Evolutionary conservation across 2,888 invertebrate genomes (phyloP), one percentile per base, ranked within the genome.

Genomic region (Girardia tigrina): DNA sequence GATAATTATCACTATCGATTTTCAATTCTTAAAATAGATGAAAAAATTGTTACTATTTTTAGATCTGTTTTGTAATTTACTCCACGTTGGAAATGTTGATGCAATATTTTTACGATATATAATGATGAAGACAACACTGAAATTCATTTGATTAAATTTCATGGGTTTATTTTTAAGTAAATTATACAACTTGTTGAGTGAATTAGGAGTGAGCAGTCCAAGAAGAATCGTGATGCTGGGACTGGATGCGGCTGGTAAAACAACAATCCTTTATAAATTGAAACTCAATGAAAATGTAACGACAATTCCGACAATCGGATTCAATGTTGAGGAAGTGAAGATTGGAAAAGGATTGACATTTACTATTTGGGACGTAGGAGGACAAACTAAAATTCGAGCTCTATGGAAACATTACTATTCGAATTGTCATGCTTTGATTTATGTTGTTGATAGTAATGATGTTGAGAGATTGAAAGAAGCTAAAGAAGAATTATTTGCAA

Each of bases 361-460:
- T 88, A 94, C 94, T 81, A 93, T 94, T 81, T 94, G 93, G 93
- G 93, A 94, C 86, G 92, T 94, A 78, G 94, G 94, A 85, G 94
- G 94, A 86, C 94, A 94, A 87, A 93, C 94, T 87, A 94, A 94
- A 90, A 94, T 94, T 86, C 89, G 94, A 86, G 93, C 93, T 82
- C 87, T 94, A 84, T 94, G 94, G 94, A 90, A 93, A 88, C 93
- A 94, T 88, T 94, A 94, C 87, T 94, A 94, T 84, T 94, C 94
- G 85, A 94, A 95, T 83, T 94, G 94, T 0, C 85, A 85, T 80
- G 85, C 79, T 79, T 81, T 98, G 87, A 98, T 98, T 87, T 98
- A 98, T 86, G 97, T 98, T 86, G 95, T 98, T 86, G 97, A 98
- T 88, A 95, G 94, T 88, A 98, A 97, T 87, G 97, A 98, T 87